These are phyloP conservation scores for Lates japonicus DNA, from an alignment of 2,797 vertebrate species.

Conservation along the genomic window DNA sequence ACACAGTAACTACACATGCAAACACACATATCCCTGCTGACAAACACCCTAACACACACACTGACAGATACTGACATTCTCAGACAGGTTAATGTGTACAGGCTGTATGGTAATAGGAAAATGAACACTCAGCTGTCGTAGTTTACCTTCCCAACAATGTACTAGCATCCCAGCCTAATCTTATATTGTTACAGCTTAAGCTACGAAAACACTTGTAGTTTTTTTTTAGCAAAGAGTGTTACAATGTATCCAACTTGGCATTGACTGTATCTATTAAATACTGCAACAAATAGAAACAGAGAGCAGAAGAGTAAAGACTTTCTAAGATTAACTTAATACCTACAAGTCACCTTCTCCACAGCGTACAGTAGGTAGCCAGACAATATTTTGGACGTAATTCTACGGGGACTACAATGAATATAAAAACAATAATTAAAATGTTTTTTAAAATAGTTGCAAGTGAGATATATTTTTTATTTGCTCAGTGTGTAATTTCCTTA, in stretches of 20 bases:
- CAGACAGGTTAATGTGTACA: constrained; percentile 18
- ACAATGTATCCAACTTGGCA: not conserved
- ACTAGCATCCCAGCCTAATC: not conserved
- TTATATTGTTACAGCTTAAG: not conserved
- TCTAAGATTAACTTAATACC: not conserved
- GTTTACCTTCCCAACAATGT: constrained; percentile 16
- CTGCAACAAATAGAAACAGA: not conserved
- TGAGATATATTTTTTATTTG: no score
- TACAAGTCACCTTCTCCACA: not conserved
- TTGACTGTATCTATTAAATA: not conserved
- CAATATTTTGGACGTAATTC: not conserved
- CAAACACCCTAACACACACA: constrained; percentile 15
- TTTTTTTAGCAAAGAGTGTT: not conserved
- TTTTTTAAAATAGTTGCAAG: no score
- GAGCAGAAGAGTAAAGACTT: not conserved
- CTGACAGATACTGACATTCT: constrained; percentile 21
- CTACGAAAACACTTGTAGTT: not conserved
- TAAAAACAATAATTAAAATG: not conserved
- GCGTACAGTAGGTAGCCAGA: not conserved
- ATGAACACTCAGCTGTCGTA: constrained; percentile 5
- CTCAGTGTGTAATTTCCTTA: constrained; percentile 1
- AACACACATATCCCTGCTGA: constrained; percentile 40
- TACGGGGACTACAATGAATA: not conserved
- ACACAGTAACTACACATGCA: constrained; percentile 54
- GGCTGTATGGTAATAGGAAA: constrained; percentile 19